Base-by-base conservation (phyloP, 2,797 vertebrate genomes). In the Xenopus petersii region DNA sequence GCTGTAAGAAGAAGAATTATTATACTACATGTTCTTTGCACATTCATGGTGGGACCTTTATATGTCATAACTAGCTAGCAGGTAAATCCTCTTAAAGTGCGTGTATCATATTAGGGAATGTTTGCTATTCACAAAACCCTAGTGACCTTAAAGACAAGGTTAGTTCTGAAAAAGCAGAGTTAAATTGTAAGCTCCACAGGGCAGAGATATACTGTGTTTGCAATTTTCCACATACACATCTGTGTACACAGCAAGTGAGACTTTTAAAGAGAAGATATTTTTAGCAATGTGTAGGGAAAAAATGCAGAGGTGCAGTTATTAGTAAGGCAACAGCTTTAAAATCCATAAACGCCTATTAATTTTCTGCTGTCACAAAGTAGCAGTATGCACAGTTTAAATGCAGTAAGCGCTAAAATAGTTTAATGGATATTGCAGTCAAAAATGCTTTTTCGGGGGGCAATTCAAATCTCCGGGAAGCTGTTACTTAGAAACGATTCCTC, bases 401-500 rank as follows among this genome's bases (percentile, higher is more conserved):
- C 85, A 74, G 84, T 80, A 84, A 84, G 74, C 82, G 84, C 86
- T 88, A 86, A 87, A 83, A 86, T 71, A 77, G 83, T 55, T 86
- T 87, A 88, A 88, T 89, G 81, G 83, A 91, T 92, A 90, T 90
- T 86, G 83, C 88, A 91, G 87, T 88, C 87, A 85, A 85, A 82
- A 87, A 82, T 84, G 82, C 88, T 84, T 90, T 84, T 90, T 88
- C 88, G 77, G 81, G 88, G 89, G 86, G 88, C 89, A 90, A 93
- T 90, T 92, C 86, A 92, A 89, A 92, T 91, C 90, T 90, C 83
- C 81, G 86, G 84, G 84, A 87, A 89, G 89, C 89, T 88, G 89
- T 91, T 92, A 91, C 92, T 88, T 90, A 90, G 81, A 81, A 89
- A 86, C 86, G 90, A 86, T 91, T 92, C 92, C 89, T 89, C 88